Evolutionary conservation across 2,888 invertebrate species (phyloP), one percentile per base, ranked within the genome.

Genomic region (Charanyca ferruginea): DNA sequence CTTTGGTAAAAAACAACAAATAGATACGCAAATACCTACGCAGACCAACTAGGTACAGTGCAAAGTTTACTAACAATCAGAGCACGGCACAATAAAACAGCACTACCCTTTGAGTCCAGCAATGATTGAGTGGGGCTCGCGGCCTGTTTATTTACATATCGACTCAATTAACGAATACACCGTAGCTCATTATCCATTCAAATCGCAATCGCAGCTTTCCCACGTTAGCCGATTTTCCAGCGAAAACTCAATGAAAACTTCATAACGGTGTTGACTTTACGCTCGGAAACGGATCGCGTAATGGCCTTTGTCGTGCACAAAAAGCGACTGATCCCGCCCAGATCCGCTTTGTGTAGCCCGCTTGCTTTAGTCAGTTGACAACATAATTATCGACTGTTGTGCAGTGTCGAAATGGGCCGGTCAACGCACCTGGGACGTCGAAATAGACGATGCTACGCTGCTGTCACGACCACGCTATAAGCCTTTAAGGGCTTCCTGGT

Each of bases 241-340:
- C 84, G 91, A 89, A 90, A 92, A 90, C 90, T 89, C 90, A 89
- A 90, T 92, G 93, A 87, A 92, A 93, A 94, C 91, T 94, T 93
- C 93, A 94, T 94, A 94, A 92, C 93, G 87, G 90, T 92, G 92
- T 93, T 94, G 93, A 93, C 92, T 94, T 91, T 92, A 83, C 85
- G 88, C 88, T 92, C 89, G 90, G 88, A 91, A 94, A 92, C 91
- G 89, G 90, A 92, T 93, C 91, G 90, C 90, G 90, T 93, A 94
- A 93, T 94, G 91, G 93, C 93, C 91, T 93, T 94, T 94, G 93
- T 93, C 85, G 88, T 84, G 88, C 83, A 89, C 94, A 94, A 94
- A 95, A 95, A 94, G 93, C 93, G 91, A 89, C 89, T 92, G 94
- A 93, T 94, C 92, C 93, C 84, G 87, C 86, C 87, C 89, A 91